phyloP scores from a whole-genome alignment of 2,113 vertebrate species.

The Sander vitreus region DNA sequence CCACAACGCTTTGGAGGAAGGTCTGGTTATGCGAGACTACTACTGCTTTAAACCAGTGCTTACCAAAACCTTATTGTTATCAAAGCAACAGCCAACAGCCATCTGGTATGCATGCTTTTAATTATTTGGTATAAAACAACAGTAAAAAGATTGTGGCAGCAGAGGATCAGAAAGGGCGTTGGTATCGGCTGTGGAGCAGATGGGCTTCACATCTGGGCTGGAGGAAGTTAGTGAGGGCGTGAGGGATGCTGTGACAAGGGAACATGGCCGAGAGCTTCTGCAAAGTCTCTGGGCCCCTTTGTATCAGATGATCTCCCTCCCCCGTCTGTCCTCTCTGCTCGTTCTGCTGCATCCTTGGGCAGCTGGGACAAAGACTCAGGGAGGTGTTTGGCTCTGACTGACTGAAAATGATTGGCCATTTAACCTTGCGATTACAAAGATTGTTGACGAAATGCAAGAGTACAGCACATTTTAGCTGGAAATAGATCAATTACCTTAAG shows the following conservation, averaged over 20 bases:
- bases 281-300: conserved; percentile 27
- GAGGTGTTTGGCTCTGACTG: conserved; percentile 35
- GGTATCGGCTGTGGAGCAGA: conserved; percentile 88
- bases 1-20: too few species aligned
- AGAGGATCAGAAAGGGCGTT: conserved; percentile 79
- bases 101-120: conserved; percentile 88
- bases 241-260: conserved; percentile 55
- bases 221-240: conserved; percentile 85
- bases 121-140: conserved; percentile 89
- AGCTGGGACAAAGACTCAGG: conserved; percentile 28
- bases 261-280: conserved; percentile 30
- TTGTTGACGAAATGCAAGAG: conserved; percentile 25
- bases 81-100: conserved; percentile 73
- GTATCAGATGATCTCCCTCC: conserved; percentile 26
- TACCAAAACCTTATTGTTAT: conserved; percentile 63
- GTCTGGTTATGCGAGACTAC: too few species aligned
- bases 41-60: conserved; percentile 12
- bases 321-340: conserved; percentile 27
- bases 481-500: conserved; percentile 9
- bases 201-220: conserved; percentile 91
- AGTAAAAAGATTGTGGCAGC: conserved; percentile 85
- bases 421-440: conserved; percentile 48
- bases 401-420: conserved; percentile 45
- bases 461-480: not conserved
- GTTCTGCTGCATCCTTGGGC: conserved; percentile 13